Base-by-base conservation (phyloP, 2,888 invertebrate genomes). In the Candidula unifasciata region DNA sequence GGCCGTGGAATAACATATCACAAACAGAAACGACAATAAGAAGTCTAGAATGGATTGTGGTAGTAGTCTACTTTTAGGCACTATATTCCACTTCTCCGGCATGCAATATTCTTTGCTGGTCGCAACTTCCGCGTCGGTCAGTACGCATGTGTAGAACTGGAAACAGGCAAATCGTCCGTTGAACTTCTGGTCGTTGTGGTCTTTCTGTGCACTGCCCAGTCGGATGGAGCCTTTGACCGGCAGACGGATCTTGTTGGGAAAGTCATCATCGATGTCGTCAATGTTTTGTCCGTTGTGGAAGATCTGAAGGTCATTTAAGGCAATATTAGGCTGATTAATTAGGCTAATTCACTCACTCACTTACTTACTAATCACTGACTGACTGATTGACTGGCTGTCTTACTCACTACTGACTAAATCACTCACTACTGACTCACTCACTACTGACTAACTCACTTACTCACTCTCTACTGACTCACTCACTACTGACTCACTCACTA, bases 251-350 rank as follows among this genome's bases (percentile, higher is more conserved):
- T 87, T 85, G 81, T 89, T 88, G 76, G 88, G 89, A 80, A 89
- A 89, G 52, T 89, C 88, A 66, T 89, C 88, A 64, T 89, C 89
- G 1, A 87, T 85, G 74, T 89, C 84, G 33, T 88, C 87, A 21
- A 87, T 85, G 3, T 85, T 60, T 16, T 86, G 77, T 1, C 88
- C 88, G 82, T 89, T 86, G 69, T 86, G 87, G 73, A 85, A 89
- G 0, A 87, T 77, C 87, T 87, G 66, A 6, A 30, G 2, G n/a
- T 24, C 30, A 21, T 21, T 6, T 6, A 69, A 3, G 44, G 10
- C n/a, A n/a, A n/a, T n/a, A n/a, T n/a, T 10, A 6, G 10, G 10
- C 44, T 44, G 10, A 44, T 10, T 44, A 44, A 44, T 10, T 44
- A 44, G n/a, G 10, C 44, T 44, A 44, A 44, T 10, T 44, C 3